Evolutionary conservation across 1,140 invertebrate species (phyloP).

Genomic region (Acyrthosiphon pisum): DNA sequence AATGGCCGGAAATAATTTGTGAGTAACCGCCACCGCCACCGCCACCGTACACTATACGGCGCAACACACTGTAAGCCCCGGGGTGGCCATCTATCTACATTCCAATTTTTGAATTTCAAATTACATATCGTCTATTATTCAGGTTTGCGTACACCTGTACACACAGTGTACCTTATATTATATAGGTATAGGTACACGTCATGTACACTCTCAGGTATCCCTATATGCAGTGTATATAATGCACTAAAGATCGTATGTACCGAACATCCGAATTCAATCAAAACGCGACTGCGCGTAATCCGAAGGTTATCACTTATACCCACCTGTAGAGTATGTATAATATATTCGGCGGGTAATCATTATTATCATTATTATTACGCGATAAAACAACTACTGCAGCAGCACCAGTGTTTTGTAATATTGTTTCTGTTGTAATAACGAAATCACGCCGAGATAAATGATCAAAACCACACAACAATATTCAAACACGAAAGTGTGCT

Average conservation of each 20-base stretch:
- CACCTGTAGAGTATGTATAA: not conserved
- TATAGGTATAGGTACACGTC: not conserved
- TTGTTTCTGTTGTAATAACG: not conserved
- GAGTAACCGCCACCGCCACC: slow-evolving; percentile 10
- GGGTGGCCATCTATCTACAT: slow-evolving; percentile 6
- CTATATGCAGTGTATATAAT: not conserved
- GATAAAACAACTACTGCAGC: not conserved
- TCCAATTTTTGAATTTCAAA: slow-evolving; percentile 27
- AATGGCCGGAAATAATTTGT: slow-evolving; percentile 45
- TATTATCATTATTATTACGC: not conserved
- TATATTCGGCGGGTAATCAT: not conserved
- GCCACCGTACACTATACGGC: not conserved
- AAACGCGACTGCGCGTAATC: not conserved
- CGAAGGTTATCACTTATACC: not conserved
- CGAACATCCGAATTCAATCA: not conserved
- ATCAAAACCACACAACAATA: not conserved
- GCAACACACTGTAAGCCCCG: not conserved
- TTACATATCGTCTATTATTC: not conserved
- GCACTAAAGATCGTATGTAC: not conserved
- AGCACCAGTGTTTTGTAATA: not conserved
- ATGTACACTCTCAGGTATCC: not conserved
- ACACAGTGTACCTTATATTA: not conserved
- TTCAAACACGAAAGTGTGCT: not conserved
- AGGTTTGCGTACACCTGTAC: not conserved
- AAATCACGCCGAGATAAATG: not conserved